These are phyloP conservation scores for Drosophila robusta DNA, from an alignment of 2,888 invertebrate species.

Conservation along the genomic window DNA sequence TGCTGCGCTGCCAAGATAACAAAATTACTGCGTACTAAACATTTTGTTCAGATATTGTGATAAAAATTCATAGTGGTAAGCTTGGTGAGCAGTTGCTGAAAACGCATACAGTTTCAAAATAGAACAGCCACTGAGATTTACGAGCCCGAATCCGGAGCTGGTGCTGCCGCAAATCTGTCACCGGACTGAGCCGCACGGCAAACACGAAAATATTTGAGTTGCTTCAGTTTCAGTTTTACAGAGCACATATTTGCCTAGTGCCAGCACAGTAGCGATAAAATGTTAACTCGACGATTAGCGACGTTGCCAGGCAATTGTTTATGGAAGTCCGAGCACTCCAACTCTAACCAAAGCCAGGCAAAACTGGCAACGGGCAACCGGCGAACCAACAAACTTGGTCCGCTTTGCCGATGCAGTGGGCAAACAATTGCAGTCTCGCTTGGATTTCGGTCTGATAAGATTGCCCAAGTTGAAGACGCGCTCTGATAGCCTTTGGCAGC, in stretches of 20 bases:
- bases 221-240: constrained; percentile 57
- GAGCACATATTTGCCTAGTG: constrained; percentile 75
- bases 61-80: constrained; percentile 57
- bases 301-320: constrained; percentile 46
- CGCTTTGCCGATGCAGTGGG: constrained; percentile 47
- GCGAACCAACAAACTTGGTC: constrained; percentile 9
- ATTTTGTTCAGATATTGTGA: constrained; percentile 70
- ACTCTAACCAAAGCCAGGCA: constrained; percentile 13
- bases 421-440: constrained; percentile 72
- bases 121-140: constrained; percentile 71
- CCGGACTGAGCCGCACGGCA: constrained; percentile 67
- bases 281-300: constrained; percentile 78
- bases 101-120: constrained; percentile 48
- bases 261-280: constrained; percentile 81
- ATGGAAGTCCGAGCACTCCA: constrained; percentile 38
- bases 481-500: constrained; percentile 65
- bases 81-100: constrained; percentile 10
- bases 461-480: constrained; percentile 41
- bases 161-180: constrained; percentile 80
- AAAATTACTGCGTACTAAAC: constrained; percentile 76
- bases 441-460: constrained; percentile 58
- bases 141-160: constrained; percentile 27
- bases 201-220: constrained; percentile 78
- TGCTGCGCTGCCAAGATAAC: constrained; percentile 70
- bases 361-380: constrained; percentile 2